Conservation (phyloP, 2,888 invertebrate species). For the Petrophora chlorosata region DNA sequence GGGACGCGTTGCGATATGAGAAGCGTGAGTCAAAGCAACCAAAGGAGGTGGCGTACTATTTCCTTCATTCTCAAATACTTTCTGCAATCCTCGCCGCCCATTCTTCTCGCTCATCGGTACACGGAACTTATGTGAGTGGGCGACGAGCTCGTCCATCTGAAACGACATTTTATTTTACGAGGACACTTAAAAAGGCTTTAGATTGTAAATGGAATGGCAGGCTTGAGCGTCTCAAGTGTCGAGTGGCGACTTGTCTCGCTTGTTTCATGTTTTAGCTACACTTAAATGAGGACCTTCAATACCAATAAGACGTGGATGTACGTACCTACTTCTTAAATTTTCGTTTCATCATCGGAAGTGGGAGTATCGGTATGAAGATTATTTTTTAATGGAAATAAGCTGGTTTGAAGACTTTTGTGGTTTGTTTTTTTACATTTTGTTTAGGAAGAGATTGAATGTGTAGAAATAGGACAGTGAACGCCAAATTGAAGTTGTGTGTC, state of each 20-base stretch:
- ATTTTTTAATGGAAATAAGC: no score
- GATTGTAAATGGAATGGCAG: conserved; percentile 26
- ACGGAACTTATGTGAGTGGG: conserved; percentile 73
- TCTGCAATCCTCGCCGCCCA: conserved; percentile 60
- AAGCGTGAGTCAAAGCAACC: conserved; percentile 69
- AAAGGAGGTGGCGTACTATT: conserved; percentile 62
- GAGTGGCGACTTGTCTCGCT: conserved; percentile 25
- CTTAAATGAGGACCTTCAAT: conserved; percentile 4
- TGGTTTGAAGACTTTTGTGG: no score
- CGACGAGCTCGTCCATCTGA: conserved; percentile 74
- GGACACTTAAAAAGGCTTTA: conserved; percentile 30
- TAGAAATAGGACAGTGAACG: no score
- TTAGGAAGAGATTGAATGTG: no score
- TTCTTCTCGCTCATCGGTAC: conserved; percentile 68
- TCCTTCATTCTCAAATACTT: conserved; percentile 53
- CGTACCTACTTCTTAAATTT: background rate
- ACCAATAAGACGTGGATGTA: conserved; percentile 1
- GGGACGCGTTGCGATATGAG: conserved; percentile 68
- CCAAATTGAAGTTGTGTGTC: no score
- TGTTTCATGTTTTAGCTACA: conserved; percentile 27
- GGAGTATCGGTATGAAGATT: no score
- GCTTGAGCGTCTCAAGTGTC: conserved; percentile 23
- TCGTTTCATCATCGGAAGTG: background rate
- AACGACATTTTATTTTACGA: conserved; percentile 36
- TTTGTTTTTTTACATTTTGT: no score